A percentile compares a stretch with the other conserved stretches of the same genome.
phyloP scores from a whole-genome alignment of 2,888 invertebrate species.

The Arctia plantaginis region DNA sequence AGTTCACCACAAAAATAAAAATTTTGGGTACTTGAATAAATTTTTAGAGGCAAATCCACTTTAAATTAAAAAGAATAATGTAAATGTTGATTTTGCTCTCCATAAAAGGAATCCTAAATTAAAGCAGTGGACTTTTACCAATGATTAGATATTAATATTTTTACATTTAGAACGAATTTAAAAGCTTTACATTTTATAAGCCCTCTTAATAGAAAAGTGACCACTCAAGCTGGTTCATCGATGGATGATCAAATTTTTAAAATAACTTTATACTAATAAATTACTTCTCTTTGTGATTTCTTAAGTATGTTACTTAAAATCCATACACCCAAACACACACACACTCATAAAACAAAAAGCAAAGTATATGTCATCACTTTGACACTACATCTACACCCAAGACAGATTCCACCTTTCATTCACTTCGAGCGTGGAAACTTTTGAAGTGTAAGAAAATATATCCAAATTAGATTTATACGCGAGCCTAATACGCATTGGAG shows the following conservation, averaged over 20 bases:
- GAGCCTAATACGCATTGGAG: constrained; percentile 75
- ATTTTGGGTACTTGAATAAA: constrained; percentile 13
- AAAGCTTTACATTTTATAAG: neutral
- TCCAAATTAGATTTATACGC: constrained; percentile 78
- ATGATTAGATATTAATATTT: constrained; percentile 8
- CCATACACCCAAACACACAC: no score
- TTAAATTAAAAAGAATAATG: constrained; percentile 24
- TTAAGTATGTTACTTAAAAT: no score
- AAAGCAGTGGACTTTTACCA: constrained; percentile 10
- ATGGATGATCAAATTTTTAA: neutral
- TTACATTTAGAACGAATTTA: neutral
- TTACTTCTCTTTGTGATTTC: no score
- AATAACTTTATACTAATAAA: no score
- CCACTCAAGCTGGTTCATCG: neutral
- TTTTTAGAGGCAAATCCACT: constrained; percentile 16
- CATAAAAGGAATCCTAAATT: constrained; percentile 34
- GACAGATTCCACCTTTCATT: constrained; percentile 40
- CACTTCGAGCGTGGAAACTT: constrained; percentile 58
- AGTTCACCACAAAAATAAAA: neutral
- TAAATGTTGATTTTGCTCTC: constrained; percentile 26
- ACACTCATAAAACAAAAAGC: neutral
- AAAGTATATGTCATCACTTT: neutral
- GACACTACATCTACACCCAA: constrained; percentile 12
- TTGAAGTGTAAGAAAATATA: constrained; percentile 75
- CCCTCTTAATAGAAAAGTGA: neutral